phyloP scores from a whole-genome alignment of 2,888 invertebrate genomes.

The Pecten maximus region DNA sequence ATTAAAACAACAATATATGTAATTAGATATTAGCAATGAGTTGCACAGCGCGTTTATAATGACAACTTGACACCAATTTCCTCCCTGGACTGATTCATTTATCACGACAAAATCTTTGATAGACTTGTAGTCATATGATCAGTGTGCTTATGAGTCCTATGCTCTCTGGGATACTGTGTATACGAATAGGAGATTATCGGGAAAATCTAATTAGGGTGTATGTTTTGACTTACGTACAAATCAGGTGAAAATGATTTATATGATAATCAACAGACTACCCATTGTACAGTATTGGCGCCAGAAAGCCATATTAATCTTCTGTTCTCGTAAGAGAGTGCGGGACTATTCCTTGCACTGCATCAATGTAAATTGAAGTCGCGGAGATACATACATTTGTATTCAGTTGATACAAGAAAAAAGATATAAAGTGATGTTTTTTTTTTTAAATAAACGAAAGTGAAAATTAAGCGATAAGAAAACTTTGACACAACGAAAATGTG shows the following conservation, averaged over 20 bases:
- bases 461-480: no score
- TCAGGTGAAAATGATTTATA: neutral
- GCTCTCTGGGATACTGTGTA: neutral
- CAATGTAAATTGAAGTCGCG: no score
- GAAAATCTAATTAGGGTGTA: neutral
- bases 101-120: neutral
- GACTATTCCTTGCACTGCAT: no score
- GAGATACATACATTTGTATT: no score
- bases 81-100: neutral
- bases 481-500: no score
- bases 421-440: no score
- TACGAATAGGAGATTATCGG: neutral
- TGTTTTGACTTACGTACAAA: neutral
- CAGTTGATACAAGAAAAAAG: no score
- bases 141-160: neutral
- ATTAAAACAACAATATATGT: neutral
- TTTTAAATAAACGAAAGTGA: no score
- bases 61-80: neutral
- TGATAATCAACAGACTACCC: neutral
- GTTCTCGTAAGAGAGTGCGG: neutral
- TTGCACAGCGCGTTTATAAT: neutral
- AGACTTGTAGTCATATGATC: neutral
- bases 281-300: neutral
- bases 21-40: neutral
- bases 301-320: neutral